A percentile compares a stretch with the other conserved stretches of the same genome.
These are phyloP conservation scores for Cyphomyrus discorhynchus DNA, from an alignment of 2,113 vertebrate genomes.

Conservation along the genomic window DNA sequence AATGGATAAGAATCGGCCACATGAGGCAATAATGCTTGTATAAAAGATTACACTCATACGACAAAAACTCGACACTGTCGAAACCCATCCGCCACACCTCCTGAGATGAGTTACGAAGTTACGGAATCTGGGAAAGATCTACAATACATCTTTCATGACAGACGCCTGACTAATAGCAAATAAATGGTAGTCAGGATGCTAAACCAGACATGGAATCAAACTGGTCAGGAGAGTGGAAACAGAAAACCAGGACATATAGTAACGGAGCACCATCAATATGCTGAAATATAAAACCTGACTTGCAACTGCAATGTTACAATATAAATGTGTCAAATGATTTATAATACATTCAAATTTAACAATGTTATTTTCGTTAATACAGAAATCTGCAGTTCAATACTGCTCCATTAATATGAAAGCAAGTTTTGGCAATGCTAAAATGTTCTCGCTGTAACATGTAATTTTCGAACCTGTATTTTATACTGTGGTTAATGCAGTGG, in stretches of 20 bases:
- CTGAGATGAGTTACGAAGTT: conserved; percentile 2
- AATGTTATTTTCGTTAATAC: neutral
- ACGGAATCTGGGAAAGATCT: neutral
- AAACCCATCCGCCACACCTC: conserved; percentile 13
- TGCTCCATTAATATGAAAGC: neutral
- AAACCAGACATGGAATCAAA: neutral
- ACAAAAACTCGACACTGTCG: neutral
- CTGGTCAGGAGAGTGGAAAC: neutral
- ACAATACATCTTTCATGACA: conserved; percentile 31
- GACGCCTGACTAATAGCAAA: neutral
- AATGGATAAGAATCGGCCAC: neutral
- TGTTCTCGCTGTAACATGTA: neutral
- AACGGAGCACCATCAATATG: neutral
- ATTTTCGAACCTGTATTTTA: neutral
- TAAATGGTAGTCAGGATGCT: neutral
- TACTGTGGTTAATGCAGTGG: neutral
- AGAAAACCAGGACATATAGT: neutral
- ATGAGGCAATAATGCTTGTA: neutral
- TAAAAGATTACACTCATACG: neutral
- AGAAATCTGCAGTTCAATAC: neutral
- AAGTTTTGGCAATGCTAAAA: neutral
- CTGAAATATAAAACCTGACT: neutral
- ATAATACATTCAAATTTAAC: neutral
- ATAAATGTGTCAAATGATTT: neutral
- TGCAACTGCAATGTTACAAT: neutral